Evolutionary conservation across 2,888 invertebrate genomes (phyloP).

Genomic region (Pycnomerus fuliginosus): DNA sequence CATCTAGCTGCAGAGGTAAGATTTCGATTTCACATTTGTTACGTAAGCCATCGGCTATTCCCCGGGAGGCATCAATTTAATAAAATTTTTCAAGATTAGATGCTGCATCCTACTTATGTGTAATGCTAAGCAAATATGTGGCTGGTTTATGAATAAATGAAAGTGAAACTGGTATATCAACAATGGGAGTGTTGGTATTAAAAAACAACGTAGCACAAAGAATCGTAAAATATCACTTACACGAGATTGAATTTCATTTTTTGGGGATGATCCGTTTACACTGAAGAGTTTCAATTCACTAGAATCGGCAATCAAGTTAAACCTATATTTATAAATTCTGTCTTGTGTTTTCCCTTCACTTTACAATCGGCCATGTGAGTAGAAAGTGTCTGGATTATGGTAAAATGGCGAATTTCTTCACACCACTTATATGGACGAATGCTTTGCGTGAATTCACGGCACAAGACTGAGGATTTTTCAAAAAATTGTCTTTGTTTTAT

Average conservation of each 20-base stretch:
- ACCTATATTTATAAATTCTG: conserved; percentile 52
- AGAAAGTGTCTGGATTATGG: conserved; percentile 27
- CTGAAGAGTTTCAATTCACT: conserved; percentile 46
- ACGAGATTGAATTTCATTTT: conserved; percentile 45
- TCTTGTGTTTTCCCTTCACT: conserved; percentile 51
- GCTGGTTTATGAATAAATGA: too few relatives aligned
- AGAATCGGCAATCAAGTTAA: conserved; percentile 43
- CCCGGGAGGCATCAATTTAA: conserved; percentile 8
- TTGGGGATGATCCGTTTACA: conserved; percentile 39
- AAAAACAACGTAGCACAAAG: conserved; percentile 2
- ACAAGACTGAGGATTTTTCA: conserved; percentile 15
- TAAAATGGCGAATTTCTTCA: conserved; percentile 5
- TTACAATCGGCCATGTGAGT: conserved; percentile 44
- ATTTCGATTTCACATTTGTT: conserved; percentile 24
- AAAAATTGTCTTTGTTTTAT: too few relatives aligned
- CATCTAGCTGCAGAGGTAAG: conserved; percentile 7
- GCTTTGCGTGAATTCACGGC: conserved; percentile 13
- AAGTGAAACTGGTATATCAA: conserved; percentile 9
- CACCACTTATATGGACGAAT: conserved; percentile 12
- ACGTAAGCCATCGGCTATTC: conserved; percentile 14
- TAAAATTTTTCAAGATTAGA: conserved; percentile 8
- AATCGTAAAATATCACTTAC: conserved; percentile 43
- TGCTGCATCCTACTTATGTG: too few relatives aligned
- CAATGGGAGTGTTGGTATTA: conserved; percentile 5
- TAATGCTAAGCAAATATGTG: too few relatives aligned